phyloP scores from a whole-genome alignment of 1,140 invertebrate species.

The Polypedilum pembai region DNA sequence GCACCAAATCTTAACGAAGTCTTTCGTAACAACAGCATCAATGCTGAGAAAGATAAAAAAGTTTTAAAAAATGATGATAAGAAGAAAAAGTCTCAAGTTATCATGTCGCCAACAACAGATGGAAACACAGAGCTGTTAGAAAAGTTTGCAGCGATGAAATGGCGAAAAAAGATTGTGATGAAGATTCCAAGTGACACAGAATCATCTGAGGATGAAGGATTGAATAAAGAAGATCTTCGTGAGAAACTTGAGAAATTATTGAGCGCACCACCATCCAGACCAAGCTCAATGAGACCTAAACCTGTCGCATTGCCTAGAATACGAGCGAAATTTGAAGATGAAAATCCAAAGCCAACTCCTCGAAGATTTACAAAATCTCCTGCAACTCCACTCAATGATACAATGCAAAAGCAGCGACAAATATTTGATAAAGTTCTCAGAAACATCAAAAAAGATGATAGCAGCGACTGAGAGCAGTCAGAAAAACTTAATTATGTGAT shows the following conservation, averaged over 20 bases:
- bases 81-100: neutral
- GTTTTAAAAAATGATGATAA: neutral
- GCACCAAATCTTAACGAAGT: neutral
- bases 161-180: neutral
- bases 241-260: constrained; percentile 1
- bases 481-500: no score
- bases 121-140: neutral
- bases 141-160: neutral
- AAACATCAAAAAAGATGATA: neutral
- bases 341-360: neutral
- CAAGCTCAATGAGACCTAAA: neutral
- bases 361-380: neutral
- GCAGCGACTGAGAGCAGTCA: neutral
- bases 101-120: neutral
- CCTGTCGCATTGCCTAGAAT: neutral
- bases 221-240: neutral
- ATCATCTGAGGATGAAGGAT: neutral
- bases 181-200: neutral
- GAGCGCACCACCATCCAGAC: neutral
- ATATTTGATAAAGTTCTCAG: constrained; percentile 11
- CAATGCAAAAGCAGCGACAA: neutral
- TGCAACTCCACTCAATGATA: neutral
- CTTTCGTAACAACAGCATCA: neutral
- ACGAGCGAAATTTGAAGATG: neutral
- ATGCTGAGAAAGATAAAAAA: neutral